These are phyloP conservation scores for Zaprionus gabonicus DNA, from an alignment of 1,140 invertebrate species.

Conservation along the genomic window DNA sequence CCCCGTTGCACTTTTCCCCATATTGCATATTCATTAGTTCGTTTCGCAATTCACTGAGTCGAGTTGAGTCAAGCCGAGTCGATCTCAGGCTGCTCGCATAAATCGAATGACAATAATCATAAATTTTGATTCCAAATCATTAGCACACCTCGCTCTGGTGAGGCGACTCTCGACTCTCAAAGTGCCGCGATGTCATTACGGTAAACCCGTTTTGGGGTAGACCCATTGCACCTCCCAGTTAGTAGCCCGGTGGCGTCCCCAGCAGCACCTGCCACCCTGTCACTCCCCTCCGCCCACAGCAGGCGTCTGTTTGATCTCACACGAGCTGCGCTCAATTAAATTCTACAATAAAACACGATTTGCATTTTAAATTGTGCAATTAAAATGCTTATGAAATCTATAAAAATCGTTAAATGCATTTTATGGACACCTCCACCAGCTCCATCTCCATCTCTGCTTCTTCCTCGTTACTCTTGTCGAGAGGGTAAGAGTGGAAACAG, in stretches of 20 bases:
- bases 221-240: conserved; percentile 16
- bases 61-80: too few relatives aligned
- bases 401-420: conserved; percentile 81
- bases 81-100: conserved; percentile 46
- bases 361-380: conserved; percentile 83
- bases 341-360: conserved; percentile 79
- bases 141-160: conserved; percentile 62
- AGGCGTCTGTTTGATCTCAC: conserved; percentile 56
- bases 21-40: conserved; percentile 65
- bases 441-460: conserved; percentile 19
- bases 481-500: conserved; percentile 13
- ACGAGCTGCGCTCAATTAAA: conserved; percentile 74
- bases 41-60: not conserved
- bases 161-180: conserved; percentile 9
- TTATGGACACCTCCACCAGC: conserved; percentile 57
- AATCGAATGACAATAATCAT: conserved; percentile 67
- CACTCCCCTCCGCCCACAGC: conserved; percentile 3
- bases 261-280: not conserved
- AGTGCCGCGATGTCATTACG: conserved; percentile 44
- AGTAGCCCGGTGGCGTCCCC: conserved; percentile 1
- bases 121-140: conserved; percentile 78
- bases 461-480: conserved; percentile 4
- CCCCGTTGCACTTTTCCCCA: conserved; percentile 32
- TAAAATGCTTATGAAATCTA: conserved; percentile 83
- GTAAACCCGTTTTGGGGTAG: conserved; percentile 56